phyloP scores from a whole-genome alignment of 2,888 invertebrate species.

The Lithophane ornitopus region DNA sequence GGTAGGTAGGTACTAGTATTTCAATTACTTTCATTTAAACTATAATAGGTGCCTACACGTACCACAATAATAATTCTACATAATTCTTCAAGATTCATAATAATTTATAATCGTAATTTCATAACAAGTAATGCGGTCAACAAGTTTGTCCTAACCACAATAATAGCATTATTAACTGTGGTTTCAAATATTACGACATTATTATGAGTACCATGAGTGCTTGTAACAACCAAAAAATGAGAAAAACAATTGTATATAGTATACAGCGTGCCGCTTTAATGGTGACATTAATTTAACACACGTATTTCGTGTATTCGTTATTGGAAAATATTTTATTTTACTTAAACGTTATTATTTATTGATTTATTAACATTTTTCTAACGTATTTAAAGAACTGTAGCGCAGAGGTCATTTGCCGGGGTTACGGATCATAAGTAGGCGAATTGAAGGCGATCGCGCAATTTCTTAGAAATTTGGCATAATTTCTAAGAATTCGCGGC shows the following conservation, averaged over 20 bases:
- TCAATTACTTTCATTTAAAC: not conserved
- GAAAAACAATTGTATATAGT: not conserved
- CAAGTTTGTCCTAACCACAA: conserved; percentile 36
- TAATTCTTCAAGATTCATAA: conserved; percentile 13
- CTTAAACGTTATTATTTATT: no score
- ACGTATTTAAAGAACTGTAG: no score
- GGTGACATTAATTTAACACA: no score
- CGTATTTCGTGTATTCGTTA: no score
- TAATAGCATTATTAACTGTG: conserved; percentile 30
- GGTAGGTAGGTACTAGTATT: not conserved
- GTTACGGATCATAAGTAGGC: no score
- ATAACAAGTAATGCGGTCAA: conserved; percentile 46
- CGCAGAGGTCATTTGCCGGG: no score
- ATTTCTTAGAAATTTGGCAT: no score
- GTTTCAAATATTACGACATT: conserved; percentile 36
- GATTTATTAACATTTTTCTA: no score
- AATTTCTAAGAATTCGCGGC: no score
- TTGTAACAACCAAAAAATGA: not conserved
- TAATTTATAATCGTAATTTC: conserved; percentile 31
- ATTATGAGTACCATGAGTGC: conserved; percentile 16
- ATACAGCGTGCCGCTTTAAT: no score
- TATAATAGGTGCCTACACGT: not conserved
- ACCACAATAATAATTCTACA: conserved; percentile 15
- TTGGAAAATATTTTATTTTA: no score
- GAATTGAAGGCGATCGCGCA: no score